Evolutionary conservation across 1,140 invertebrate genomes (phyloP).

Genomic region (Neotoxoptera formosana): DNA sequence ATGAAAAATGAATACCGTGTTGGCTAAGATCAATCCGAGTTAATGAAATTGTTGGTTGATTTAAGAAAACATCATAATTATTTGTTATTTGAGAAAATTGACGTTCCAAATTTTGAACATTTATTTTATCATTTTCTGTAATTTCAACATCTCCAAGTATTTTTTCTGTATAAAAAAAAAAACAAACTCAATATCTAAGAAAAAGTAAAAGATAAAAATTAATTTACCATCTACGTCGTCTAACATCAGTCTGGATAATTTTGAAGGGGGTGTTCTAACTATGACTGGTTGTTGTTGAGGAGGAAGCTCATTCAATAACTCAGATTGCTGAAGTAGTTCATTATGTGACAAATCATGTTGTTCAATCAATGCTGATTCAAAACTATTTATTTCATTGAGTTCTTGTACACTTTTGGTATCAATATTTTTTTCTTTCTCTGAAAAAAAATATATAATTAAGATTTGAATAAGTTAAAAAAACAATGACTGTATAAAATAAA

Average conservation of each 20-base stretch:
- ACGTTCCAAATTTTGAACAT: slow-evolving; percentile 35
- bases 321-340: slow-evolving; percentile 58
- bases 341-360: slow-evolving; percentile 60
- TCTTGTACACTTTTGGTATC: slow-evolving; percentile 12
- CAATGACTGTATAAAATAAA: neutral
- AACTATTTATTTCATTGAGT: slow-evolving; percentile 30
- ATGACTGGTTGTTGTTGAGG: slow-evolving; percentile 43
- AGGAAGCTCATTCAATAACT: slow-evolving; percentile 59
- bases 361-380: slow-evolving; percentile 64
- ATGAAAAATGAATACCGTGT: slow-evolving; percentile 32
- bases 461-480: neutral
- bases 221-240: slow-evolving; percentile 22
- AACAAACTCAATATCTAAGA: neutral
- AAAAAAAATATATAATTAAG: neutral
- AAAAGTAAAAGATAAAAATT: neutral
- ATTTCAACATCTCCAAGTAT: slow-evolving; percentile 56
- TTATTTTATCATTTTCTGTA: slow-evolving; percentile 65
- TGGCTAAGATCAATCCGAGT: slow-evolving; percentile 47
- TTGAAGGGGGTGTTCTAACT: slow-evolving; percentile 3
- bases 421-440: slow-evolving; percentile 39
- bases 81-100: slow-evolving; percentile 54
- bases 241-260: slow-evolving; percentile 38
- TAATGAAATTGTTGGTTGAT: slow-evolving; percentile 49
- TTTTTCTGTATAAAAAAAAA: slow-evolving; percentile 34
- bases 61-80: slow-evolving; percentile 42